These are phyloP conservation scores for Epizoanthus illoricatus DNA, from an alignment of 92 coral and sea anemone genomes.

Conservation along the genomic window DNA sequence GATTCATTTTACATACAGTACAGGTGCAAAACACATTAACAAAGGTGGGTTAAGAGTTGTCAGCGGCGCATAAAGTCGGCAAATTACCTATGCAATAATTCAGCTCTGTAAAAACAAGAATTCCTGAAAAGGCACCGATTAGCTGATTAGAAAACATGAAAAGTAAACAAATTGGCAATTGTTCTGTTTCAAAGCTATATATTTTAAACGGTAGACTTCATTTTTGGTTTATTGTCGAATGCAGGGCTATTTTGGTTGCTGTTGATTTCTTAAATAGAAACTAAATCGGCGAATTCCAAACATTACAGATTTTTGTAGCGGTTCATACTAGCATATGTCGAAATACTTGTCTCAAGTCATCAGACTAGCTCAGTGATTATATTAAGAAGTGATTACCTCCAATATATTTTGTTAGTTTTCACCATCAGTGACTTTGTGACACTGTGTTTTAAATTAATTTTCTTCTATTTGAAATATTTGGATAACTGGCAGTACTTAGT, in stretches of 20 bases:
- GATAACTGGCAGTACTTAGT: too few species aligned
- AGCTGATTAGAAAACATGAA: not conserved
- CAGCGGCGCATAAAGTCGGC: not conserved
- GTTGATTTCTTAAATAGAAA: not conserved
- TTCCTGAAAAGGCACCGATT: slow-evolving; percentile 10
- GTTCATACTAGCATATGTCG: too few species aligned
- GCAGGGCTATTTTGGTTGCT: not conserved
- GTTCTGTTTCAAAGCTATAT: not conserved
- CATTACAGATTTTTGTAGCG: too few species aligned
- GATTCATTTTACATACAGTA: not conserved
- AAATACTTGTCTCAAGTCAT: too few species aligned
- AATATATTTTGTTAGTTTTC: too few species aligned
- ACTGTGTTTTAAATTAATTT: too few species aligned
- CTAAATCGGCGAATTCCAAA: not conserved
- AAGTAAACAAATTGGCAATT: not conserved
- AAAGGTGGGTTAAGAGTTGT: not conserved
- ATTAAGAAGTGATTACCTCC: too few species aligned
- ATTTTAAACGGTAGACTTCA: not conserved
- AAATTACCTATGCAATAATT: not conserved
- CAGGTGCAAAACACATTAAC: slow-evolving; percentile 13
- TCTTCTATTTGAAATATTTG: too few species aligned
- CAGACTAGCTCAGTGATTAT: too few species aligned
- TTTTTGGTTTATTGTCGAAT: not conserved
- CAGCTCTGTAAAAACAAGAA: not conserved
- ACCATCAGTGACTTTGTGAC: too few species aligned